Evolutionary conservation across 2,888 invertebrate genomes (phyloP), one percentile per base, ranked within the genome.

Genomic region (Slavum lentiscoides): DNA sequence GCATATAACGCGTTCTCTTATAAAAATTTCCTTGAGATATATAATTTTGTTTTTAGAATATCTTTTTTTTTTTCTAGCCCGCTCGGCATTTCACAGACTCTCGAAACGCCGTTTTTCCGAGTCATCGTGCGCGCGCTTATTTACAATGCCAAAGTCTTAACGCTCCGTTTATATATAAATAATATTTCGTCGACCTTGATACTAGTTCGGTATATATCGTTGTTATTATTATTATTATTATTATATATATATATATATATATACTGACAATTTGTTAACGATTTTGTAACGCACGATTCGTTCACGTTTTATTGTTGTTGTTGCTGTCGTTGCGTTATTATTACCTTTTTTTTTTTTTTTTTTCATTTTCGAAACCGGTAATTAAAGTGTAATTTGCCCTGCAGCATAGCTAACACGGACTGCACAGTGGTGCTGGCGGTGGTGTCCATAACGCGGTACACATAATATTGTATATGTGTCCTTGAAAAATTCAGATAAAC

Each of bases 251-350:
- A n/a, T n/a, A n/a, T n/a, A n/a, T n/a, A n/a, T 67, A 30, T 39
- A 68, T 76, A 67, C 58, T 68, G 43, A 70, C 64, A 80, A 77
- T 76, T 76, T 76, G 68, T 76, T 76, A 80, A 80, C 62, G 70
- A 80, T 80, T 80, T 80, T 66, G 80, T 80, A 80, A 80, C 80
- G 80, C 80, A 80, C 80, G 80, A 80, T 80, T 80, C 80, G 80
- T 77, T 77, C 77, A 77, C 77, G 70, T 80, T 80, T 80, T 72
- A 72, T 80, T 72, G 64, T 80, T 80, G 70, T 80, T 77, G 19
- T 59, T 77, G 9, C 43, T 43, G 7, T 43, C 9, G 9, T 55
- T 7, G 7, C 43, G 43, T 11, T 67, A 58, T 70, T 70, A 70
- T 70, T 58, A 70, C 58, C 23, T 43, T 21, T 49, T 30, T 43